Evolutionary conservation across 2,888 invertebrate genomes (phyloP), one percentile per base, ranked within the genome.

Genomic region (Willowsia nigromaculata): DNA sequence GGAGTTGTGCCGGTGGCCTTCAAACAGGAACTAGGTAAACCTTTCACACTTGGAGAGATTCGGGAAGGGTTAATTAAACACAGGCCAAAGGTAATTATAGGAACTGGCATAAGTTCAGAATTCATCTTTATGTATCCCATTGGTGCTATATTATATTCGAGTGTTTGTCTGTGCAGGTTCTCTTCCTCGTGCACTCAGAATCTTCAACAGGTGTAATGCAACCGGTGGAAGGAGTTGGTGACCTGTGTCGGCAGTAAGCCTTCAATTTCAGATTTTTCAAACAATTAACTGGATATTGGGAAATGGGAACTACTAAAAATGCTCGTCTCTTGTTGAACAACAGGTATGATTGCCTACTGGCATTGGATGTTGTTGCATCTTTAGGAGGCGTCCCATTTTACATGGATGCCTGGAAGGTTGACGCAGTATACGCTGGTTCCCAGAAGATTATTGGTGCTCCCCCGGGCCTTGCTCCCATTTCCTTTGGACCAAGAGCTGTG

Each of bases 131-230:
- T n/a, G n/a, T 18, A 6, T 18, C 37, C 37, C 3, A 33, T 30
- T 33, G 30, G 7, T n/a, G 6, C 13, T 53, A n/a, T n/a, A n/a
- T n/a, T n/a, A n/a, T n/a, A n/a, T n/a, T n/a, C n/a, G n/a, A n/a
- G n/a, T n/a, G n/a, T n/a, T n/a, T n/a, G n/a, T n/a, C n/a, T n/a
- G n/a, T n/a, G n/a, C n/a, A 78, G 78, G 86, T 87, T 27, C 94
- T 98, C 78, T 98, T 98, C 93, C 94, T 98, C 27, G 96, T 96
- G 0, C 98, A 98, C 92, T 98, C 97, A 0, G 98, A 98, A 93
- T 97, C 97, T 0, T 97, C 98, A 0, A 97, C 97, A 0, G 98
- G 98, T 0, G 96, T 97, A 13, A 94, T 96, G 86, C 98, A 98
- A 93, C 96, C 96, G 2, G 93, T 98, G 25, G 95, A 96, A 88